Base-by-base conservation (phyloP, 2,797 vertebrate genomes). In the Myiotriccus ornatus region DNA sequence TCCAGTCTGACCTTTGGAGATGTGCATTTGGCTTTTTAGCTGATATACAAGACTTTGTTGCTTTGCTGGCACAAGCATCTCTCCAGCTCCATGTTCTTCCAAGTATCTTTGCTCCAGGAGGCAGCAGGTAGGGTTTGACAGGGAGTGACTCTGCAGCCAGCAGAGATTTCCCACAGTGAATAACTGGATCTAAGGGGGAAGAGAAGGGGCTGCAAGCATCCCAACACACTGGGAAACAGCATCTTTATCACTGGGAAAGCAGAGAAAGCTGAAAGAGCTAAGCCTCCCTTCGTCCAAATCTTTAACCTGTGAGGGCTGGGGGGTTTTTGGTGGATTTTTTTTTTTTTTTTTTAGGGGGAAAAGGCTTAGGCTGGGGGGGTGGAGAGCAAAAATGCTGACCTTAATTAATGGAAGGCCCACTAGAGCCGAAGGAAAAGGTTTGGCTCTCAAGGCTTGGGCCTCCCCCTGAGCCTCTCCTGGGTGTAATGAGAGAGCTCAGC, bases 331-430 rank as follows among this genome's bases (percentile, higher is more conserved):
- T 24, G 70, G 50, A 8, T 11, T 35, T 30, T 35, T 47, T 37
- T 27, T 37, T 27, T 53, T 77, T 56, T 93, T 67, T 87, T 67
- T 12, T 15, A 23, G 18, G 63, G 34, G 60, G 63, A 30, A 50
- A 71, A 69, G 53, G 83, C 16, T 17, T 67, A 41, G 39, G 52
- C 15, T 59, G 34, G 28, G 7, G 41, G 20, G 7, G 6, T 73
- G 44, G 87, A 82, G 41, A 78, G 95, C 97, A 97, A 97, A 98
- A 97, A 97, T 75, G 98, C 98, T 98, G 98, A 97, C 98, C 98
- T 99, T 99, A 99, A 99, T 99, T 99, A 99, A 99, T 98, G 97
- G 98, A 97, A 98, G 98, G 98, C 98, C 97, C 97, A 97, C 97
- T 98, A 98, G 97, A 98, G 96, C 92, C 79, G 95, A 96, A 97